Percentiles rank a stretch among this genome's conserved stretches.
phyloP scores from a whole-genome alignment of 2,797 vertebrate genomes.

The Sebastes diaconus region DNA sequence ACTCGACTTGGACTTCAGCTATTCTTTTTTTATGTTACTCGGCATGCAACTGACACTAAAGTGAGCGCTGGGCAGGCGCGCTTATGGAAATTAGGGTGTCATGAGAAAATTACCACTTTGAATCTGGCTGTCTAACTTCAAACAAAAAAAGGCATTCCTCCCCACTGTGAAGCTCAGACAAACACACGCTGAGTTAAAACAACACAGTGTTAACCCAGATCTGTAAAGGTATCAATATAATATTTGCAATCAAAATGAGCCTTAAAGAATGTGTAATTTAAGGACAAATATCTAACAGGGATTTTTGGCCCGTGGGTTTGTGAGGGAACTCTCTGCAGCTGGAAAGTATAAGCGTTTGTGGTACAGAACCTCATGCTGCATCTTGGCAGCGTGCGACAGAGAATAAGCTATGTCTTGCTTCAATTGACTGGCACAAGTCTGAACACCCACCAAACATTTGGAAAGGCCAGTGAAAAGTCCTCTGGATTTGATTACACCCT shows the following conservation, averaged over 20 bases:
- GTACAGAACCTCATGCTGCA: slow-evolving; percentile 28
- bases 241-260: background rate
- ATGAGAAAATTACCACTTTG: slow-evolving; percentile 36
- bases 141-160: background rate
- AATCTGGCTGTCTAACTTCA: slow-evolving; percentile 1
- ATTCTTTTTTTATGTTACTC: slow-evolving; percentile 4
- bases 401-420: slow-evolving; percentile 33
- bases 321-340: slow-evolving; percentile 38
- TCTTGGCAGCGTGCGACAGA: slow-evolving; percentile 51
- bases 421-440: slow-evolving; percentile 21
- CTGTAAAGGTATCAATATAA: background rate
- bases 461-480: slow-evolving; percentile 24
- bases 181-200: background rate
- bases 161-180: background rate
- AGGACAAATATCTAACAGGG: slow-evolving; percentile 3
- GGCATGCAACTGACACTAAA: background rate
- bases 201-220: background rate
- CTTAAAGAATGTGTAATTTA: background rate
- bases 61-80: background rate
- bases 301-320: slow-evolving; percentile 7
- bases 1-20: slow-evolving; percentile 29
- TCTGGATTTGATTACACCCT: slow-evolving; percentile 43
- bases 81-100: slow-evolving; percentile 38
- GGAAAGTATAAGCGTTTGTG: slow-evolving; percentile 48
- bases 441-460: slow-evolving; percentile 34